A percentile compares a stretch with the other conserved stretches of the same genome.
Conservation (phyloP, 2,797 vertebrate species). For the Paramormyrops hopkinsi region DNA sequence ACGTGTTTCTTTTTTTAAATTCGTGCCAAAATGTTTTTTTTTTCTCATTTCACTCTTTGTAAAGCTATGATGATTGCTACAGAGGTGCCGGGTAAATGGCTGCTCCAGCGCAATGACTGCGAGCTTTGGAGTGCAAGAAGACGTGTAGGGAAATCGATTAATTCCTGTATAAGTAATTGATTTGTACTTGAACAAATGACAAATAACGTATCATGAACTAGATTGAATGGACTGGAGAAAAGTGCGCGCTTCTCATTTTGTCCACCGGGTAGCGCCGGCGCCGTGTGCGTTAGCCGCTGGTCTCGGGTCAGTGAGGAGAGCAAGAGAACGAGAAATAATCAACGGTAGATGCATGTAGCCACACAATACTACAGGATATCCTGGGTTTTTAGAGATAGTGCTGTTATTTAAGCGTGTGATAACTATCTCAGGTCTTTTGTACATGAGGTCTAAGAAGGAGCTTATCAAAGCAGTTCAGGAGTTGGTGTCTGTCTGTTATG, state of each 20-base stretch:
- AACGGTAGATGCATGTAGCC: neutral
- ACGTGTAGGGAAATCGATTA: neutral
- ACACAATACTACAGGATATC: neutral
- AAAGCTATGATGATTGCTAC: neutral
- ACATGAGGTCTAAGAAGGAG: neutral
- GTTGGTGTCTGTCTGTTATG: neutral
- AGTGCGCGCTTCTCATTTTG: constrained; percentile 1
- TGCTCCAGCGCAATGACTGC: neutral
- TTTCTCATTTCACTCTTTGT: neutral
- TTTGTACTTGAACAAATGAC: neutral
- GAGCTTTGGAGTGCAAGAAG: neutral
- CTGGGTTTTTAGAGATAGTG: neutral
- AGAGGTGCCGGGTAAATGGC: neutral
- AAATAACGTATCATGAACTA: neutral
- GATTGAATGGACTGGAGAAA: neutral
- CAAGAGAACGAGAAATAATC: neutral
- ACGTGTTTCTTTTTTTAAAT: neutral
- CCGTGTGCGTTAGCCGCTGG: neutral
- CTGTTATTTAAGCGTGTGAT: neutral
- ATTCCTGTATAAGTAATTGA: neutral
- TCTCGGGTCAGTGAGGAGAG: neutral
- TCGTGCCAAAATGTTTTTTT: neutral
- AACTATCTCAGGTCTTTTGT: neutral
- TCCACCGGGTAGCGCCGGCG: constrained; percentile 8
- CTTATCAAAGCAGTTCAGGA: neutral